Base-by-base conservation (phyloP, 2,888 invertebrate genomes). In the Himalopsyche kuldschensis region DNA sequence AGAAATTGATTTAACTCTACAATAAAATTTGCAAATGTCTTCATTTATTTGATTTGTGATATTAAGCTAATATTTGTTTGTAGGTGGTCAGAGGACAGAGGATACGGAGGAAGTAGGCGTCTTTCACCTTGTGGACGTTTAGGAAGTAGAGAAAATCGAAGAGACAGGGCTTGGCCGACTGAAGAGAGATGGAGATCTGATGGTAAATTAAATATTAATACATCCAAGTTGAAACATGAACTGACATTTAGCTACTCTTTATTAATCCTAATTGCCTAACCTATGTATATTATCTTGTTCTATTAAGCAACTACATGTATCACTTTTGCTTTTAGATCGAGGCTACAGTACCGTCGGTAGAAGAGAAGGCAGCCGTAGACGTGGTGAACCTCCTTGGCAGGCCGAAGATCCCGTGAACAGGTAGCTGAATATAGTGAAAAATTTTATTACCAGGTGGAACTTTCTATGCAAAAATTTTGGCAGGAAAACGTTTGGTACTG, bases 361-460 rank as follows among this genome's bases (percentile, higher is more conserved):
- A 90, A 89, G 92, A 8, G 92, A 92, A 86, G 89, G 91, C 0
- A 89, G 92, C 75, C 90, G 93, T 20, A 89, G 89, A 84, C 90
- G 92, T 79, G 92, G 92, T 82, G 91, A 94, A 87, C 90, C 90
- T 75, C 91, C 94, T 17, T 94, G 95, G 91, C 95, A 94, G 87
- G 91, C 90, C 84, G 93, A 94, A 84, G 93, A 94, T 85, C 87
- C 88, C 6, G 80, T 75, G 11, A 83, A 85, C 35, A 85, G 86
- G 86, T 84, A 30, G 4, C 0, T 46, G 3, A 31, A 17, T 78
- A 8, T 30, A n/a, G 3, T 55, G 8, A 6, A 8, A 6, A 17
- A 41, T 41, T 41, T 41, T 41, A 41, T 41, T n/a, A n/a, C n/a
- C n/a, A n/a, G n/a, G n/a, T n/a, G n/a, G n/a, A n/a, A n/a, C n/a